Base-by-base conservation (phyloP, 2,888 invertebrate species). In the Eupithecia centaureata region DNA sequence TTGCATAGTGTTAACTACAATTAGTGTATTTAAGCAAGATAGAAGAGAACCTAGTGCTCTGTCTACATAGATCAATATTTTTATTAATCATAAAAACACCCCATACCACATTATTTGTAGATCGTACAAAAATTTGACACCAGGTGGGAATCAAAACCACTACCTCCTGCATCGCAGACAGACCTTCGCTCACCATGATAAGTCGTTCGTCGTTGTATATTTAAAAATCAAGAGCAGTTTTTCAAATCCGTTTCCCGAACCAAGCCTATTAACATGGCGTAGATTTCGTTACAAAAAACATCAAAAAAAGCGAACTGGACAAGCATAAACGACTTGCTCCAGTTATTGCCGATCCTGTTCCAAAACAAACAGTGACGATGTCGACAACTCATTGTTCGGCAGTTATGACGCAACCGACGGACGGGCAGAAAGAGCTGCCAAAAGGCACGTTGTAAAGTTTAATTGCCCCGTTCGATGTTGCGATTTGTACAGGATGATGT, bases 391-490 rank as follows among this genome's bases (percentile, higher is more conserved):
- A 80, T 80, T 80, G 76, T 77, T 74, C 57, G 61, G 68, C 71
- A 68, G 76, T 73, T 76, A 76, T 84, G 84, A 82, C 79, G 85
- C 80, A 82, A 85, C 73, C 74, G 76, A 71, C 76, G 68, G 74
- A 63, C 74, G 78, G 76, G 85, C 82, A 85, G 80, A 77, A 80
- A 82, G 76, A 82, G 81, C 83, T 86, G 72, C 84, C 86, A 88
- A 88, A 88, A 89, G 88, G 71, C 75, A 67, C 54, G 71, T 80
- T 76, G 81, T 88, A 84, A 87, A 85, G 66, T 80, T 77, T 80
- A 80, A 86, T 85, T 76, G 76, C 64, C 76, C 28, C n/a, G 32
- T 30, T n/a, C 28, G 54, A 63, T 70, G 70, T 76, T 79, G 77
- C 75, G 70, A 76, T 76, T 75, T 73, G 58, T 82, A 85, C 82